Evolutionary conservation across 2,888 invertebrate genomes (phyloP), one percentile per base, ranked within the genome.

Genomic region (Cenopis cana): DNA sequence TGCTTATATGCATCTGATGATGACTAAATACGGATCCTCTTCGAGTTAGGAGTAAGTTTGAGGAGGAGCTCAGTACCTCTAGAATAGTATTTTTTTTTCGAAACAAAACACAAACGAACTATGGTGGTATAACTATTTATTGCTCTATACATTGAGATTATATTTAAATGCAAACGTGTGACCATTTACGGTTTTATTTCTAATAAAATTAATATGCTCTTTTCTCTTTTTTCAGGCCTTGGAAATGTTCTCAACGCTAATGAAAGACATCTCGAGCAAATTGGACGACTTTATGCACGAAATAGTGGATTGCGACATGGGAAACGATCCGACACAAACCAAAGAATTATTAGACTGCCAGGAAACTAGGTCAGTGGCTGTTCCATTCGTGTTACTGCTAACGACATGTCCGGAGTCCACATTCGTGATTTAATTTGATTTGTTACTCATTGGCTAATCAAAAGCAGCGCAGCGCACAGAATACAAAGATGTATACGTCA

Each of bases 221-320:
- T 64, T 64, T 54, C 64, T 54, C 54, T 38, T 1, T 74, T 93
- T 94, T 60, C 90, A 98, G 98, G 98, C 97, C 65, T 95, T 99
- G 83, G 99, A 99, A 90, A 98, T 98, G 86, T 99, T 99, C 94
- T 98, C 98, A 55, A 95, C 96, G 61, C 95, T 98, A 85, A 98
- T 98, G 77, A 97, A 97, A 84, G 97, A 98, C 84, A 98, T 99
- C 70, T 98, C 98, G 20, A 94, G 95, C 75, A 96, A 97, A 78
- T 92, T 99, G 82, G 97, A 98, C 83, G 95, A 96, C 75, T 98
- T 98, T 85, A 98, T 98, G 80, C 96, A 97, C 84, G 95, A 96
- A 78, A 96, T 99, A 79, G 96, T 97, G 77, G 98, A 98, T 91
- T 97, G 96, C 78, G 98, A 98, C 91, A 96, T 99, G 93, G 99